Base-by-base conservation (phyloP, 2,888 invertebrate species). In the Pherbina coryleti region DNA sequence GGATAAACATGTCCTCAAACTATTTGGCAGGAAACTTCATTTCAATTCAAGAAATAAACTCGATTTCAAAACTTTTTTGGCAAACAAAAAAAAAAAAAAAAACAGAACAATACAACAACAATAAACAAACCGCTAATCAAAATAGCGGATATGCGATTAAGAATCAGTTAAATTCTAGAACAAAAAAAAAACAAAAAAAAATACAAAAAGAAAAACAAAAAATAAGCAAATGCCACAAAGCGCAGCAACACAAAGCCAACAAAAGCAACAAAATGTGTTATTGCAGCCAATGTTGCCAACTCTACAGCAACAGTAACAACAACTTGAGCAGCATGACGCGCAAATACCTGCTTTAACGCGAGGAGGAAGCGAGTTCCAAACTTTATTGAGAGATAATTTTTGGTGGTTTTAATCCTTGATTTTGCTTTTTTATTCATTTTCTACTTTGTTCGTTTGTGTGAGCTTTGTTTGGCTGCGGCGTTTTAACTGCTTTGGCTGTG, bases 361-460 rank as follows among this genome's bases (percentile, higher is more conserved):
- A 9, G 14, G 17, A 51, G 69, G 34, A 37, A 57, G 72, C 22
- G 51, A 51, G 28, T 34, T 34, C 22, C n/a, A 62, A 76, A 76
- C 49, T 76, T 76, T 76, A 76, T 76, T 76, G 76, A 62, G 76
- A 76, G 76, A 76, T 76, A 70, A 76, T 76, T 76, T 62, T 70
- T 76, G 76, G 70, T 17, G 76, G 55, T 70, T 76, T 76, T 53
- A 76, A 71, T 76, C 76, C 76, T 70, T 62, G 69, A 51, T 53
- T n/a, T 49, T 49, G 44, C n/a, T n/a, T 25, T 25, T 22, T 57
- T 22, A n/a, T 7, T 37, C 8, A 25, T 34, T n/a, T 31, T 71
- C 7, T 53, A 19, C 1, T 72, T 14, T 51, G 51, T 51, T 49
- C 17, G 19, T 69, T 64, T 64, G 25, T 25, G 11, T 37, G 7